Evolutionary conservation across 1,140 invertebrate genomes (phyloP).

Genomic region (Macrosteles quadrilineatus): DNA sequence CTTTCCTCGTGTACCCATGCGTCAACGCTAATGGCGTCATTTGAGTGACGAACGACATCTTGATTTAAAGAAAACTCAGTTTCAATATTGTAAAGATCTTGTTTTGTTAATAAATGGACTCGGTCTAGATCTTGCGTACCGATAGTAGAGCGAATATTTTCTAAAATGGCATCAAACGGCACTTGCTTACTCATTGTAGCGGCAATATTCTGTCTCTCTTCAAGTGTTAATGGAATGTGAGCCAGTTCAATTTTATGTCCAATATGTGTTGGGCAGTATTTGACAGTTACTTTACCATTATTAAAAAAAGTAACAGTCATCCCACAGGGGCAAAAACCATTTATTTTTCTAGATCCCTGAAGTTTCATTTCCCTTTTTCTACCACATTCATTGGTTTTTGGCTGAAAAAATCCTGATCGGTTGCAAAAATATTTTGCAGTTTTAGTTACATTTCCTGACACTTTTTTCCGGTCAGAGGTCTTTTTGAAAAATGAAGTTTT

Average conservation of each 20-base stretch:
- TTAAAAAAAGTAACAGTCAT: not conserved
- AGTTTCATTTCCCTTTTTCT: conserved; percentile 18
- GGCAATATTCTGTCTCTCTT: not conserved
- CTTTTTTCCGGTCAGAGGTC: not conserved
- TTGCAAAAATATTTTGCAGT: too few relatives aligned
- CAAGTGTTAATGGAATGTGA: not conserved
- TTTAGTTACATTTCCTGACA: not conserved
- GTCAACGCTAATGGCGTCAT: too few relatives aligned
- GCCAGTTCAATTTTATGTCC: conserved; percentile 16
- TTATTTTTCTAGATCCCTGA: conserved; percentile 11
- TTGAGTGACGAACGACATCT: not conserved
- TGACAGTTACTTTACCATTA: conserved; percentile 2
- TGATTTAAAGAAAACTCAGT: not conserved
- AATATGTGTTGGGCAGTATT: conserved; percentile 13
- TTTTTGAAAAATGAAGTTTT: too few relatives aligned
- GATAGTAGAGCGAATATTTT: not conserved
- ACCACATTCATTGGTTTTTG: not conserved
- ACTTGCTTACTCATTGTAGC: not conserved
- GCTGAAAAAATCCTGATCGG: conserved; percentile 1
- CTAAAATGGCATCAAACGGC: conserved; percentile 14
- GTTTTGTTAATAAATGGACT: conserved; percentile 11
- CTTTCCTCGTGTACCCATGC: not conserved
- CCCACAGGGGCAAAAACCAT: conserved; percentile 4
- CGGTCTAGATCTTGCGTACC: not conserved
- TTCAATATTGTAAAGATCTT: conserved; percentile 15